Conservation (phyloP, 2,113 vertebrate genomes). For the Nematolebias whitei region DNA sequence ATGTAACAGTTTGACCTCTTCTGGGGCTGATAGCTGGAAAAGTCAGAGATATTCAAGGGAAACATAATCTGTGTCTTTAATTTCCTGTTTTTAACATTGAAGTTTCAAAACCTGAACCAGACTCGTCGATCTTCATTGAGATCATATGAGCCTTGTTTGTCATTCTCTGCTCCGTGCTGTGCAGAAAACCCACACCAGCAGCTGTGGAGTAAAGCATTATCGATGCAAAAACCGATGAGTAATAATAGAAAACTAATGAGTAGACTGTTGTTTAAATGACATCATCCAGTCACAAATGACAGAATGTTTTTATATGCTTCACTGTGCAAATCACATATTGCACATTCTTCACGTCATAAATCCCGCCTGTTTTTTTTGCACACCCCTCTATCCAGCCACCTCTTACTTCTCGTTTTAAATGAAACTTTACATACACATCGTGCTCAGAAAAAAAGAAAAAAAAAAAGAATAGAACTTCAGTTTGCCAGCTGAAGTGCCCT, state of each 20-base stretch:
- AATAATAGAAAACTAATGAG: conserved; percentile 7
- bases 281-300: conserved; percentile 20
- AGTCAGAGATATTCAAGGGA: conserved; percentile 23
- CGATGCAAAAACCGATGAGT: conserved; percentile 1
- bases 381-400: conserved; percentile 17
- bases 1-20: conserved; percentile 38
- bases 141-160: background rate
- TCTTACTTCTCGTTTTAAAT: conserved; percentile 35
- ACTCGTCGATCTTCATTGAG: background rate
- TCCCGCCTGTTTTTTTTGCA: conserved; percentile 20
- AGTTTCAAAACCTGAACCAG: background rate
- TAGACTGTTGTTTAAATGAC: conserved; percentile 7
- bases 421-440: conserved; percentile 37
- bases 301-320: conserved; percentile 18
- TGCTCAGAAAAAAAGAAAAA: background rate
- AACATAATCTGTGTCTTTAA: background rate
- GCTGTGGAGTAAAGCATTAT: background rate
- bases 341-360: conserved; percentile 36
- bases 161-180: too few species aligned
- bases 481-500: conserved; percentile 32
- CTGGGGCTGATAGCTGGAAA: conserved; percentile 8
- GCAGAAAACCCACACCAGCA: background rate
- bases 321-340: conserved; percentile 46
- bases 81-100: conserved; percentile 13
- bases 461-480: background rate